Evolutionary conservation across 1,140 invertebrate genomes (phyloP).

Genomic region (Zaprionus camerounensis): DNA sequence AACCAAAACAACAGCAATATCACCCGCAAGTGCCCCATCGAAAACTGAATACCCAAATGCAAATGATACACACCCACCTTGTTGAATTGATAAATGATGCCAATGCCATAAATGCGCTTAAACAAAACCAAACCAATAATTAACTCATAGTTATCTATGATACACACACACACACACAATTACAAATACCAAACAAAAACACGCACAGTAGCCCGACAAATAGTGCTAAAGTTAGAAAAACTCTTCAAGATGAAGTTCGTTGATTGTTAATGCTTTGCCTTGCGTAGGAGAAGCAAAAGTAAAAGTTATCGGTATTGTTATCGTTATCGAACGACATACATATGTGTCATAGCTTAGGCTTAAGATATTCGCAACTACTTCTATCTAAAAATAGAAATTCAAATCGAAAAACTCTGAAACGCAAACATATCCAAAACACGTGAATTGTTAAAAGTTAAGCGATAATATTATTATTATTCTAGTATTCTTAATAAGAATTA

Average conservation of each 20-base stretch:
- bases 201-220: slow-evolving; percentile 68
- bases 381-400: slow-evolving; percentile 8
- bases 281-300: slow-evolving; percentile 11
- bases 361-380: slow-evolving; percentile 41
- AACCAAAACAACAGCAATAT: slow-evolving; percentile 48
- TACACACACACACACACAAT: slow-evolving; percentile 8
- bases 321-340: slow-evolving; percentile 26
- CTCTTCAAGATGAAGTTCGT: slow-evolving; percentile 9
- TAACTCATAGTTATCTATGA: slow-evolving; percentile 4
- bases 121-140: slow-evolving; percentile 23
- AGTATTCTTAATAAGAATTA: slow-evolving; percentile 21
- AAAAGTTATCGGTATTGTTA: slow-evolving; percentile 15
- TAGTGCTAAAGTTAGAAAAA: slow-evolving; percentile 10
- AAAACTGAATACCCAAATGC: slow-evolving; percentile 46
- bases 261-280: slow-evolving; percentile 41
- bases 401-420: slow-evolving; percentile 44
- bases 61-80: slow-evolving; percentile 54
- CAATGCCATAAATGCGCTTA: slow-evolving; percentile 38
- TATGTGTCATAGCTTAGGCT: slow-evolving; percentile 53
- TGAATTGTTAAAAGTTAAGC: slow-evolving; percentile 70
- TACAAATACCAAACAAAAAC: not conserved
- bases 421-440: slow-evolving; percentile 65
- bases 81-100: slow-evolving; percentile 64
- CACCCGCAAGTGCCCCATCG: slow-evolving; percentile 58
- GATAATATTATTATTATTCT: slow-evolving; percentile 34